Conservation (phyloP, 2,888 invertebrate species). For the Hanleya hanleyi region DNA sequence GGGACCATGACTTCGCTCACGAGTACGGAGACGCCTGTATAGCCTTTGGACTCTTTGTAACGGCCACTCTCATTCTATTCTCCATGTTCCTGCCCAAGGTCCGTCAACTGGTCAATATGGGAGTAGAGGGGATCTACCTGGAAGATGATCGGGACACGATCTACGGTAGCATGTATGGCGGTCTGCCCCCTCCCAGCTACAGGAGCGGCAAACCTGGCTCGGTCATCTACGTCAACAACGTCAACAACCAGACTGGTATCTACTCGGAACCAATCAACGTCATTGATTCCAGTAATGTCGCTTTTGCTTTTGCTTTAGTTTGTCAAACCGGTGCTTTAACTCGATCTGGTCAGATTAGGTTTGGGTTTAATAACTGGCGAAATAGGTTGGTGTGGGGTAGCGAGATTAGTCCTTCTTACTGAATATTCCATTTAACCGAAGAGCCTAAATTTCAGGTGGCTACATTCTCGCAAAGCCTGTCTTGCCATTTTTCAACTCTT, state of each 20-base stretch:
- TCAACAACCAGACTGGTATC: slow-evolving; percentile 33
- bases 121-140: slow-evolving; percentile 83
- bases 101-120: slow-evolving; percentile 91
- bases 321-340: too few species aligned
- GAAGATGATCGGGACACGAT: slow-evolving; percentile 64
- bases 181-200: slow-evolving; percentile 66
- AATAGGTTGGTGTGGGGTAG: too few species aligned
- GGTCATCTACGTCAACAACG: slow-evolving; percentile 60
- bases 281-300: slow-evolving; percentile 56
- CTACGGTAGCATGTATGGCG: slow-evolving; percentile 58
- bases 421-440: too few species aligned
- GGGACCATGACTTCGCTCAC: slow-evolving; percentile 53
- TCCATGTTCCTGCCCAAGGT: slow-evolving; percentile 95
- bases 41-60: slow-evolving; percentile 90
- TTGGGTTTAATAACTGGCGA: too few species aligned
- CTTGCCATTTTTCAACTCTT: too few species aligned
- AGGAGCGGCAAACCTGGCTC: slow-evolving; percentile 58
- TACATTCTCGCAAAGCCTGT: too few species aligned
- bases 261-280: slow-evolving; percentile 58
- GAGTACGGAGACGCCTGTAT: slow-evolving; percentile 79
- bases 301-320: slow-evolving; percentile 5
- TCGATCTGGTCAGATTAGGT: too few species aligned
- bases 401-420: too few species aligned
- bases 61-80: slow-evolving; percentile 88
- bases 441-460: too few species aligned